Evolutionary conservation across 1,140 invertebrate genomes (phyloP).

Genomic region (Nasonia giraulti): DNA sequence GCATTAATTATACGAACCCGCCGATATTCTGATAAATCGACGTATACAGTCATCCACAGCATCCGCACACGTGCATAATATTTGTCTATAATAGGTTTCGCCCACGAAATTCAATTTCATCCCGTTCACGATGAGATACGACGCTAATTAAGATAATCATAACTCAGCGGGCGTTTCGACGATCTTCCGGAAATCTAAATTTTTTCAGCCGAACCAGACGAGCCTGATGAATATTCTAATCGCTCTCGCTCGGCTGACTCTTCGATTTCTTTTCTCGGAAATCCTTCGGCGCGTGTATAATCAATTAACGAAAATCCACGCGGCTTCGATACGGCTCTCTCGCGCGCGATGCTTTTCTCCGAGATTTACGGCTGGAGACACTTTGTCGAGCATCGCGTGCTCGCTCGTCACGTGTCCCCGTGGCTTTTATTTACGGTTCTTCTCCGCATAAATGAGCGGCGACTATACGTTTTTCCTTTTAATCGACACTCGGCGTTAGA

Average conservation of each 20-base stretch:
- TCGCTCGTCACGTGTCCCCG: conserved; percentile 35
- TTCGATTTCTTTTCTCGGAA: conserved; percentile 47
- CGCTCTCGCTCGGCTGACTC: neutral
- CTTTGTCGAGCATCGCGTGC: neutral
- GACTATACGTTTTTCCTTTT: neutral
- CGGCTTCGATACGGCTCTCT: neutral
- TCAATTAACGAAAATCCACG: conserved; percentile 35
- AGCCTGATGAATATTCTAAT: conserved; percentile 49
- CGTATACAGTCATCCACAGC: no score
- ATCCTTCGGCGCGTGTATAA: neutral
- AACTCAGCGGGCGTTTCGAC: neutral
- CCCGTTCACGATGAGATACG: neutral
- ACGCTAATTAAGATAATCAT: conserved; percentile 39
- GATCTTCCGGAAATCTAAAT: conserved; percentile 31
- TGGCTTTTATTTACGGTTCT: conserved; percentile 39
- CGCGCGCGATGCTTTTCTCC: neutral
- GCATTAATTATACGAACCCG: no score
- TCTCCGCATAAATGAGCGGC: conserved; percentile 26
- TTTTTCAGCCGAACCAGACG: neutral
- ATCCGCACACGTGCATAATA: conserved; percentile 19
- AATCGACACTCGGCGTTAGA: neutral
- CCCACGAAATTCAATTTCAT: no score
- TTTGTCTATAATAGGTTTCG: neutral
- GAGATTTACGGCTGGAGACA: conserved; percentile 7
- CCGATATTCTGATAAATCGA: conserved; percentile 34